Conservation (phyloP, 37 sponge, comb jelly and placozoan genomes). For the Halichondria panicea region DNA sequence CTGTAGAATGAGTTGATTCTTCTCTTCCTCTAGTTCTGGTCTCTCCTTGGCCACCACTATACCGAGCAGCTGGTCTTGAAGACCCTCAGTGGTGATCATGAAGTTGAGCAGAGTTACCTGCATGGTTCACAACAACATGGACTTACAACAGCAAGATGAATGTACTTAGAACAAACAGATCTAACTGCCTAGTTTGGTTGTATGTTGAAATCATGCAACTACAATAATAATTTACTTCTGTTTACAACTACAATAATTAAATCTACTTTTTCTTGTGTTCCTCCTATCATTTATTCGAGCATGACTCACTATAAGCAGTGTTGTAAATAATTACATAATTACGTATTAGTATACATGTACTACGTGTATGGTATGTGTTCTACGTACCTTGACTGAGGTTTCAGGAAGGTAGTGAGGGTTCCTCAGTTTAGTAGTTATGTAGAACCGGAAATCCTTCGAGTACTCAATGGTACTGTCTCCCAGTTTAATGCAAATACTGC, state of each 20-base stretch:
- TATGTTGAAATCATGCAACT: too few species aligned
- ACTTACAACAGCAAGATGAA: too few species aligned
- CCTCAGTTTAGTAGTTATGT: slow-evolving; percentile 96
- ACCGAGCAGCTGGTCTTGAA: slow-evolving; percentile 98
- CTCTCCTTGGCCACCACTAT: slow-evolving; percentile 97
- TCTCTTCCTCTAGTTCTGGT: slow-evolving; percentile 99
- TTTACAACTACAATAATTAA: too few species aligned
- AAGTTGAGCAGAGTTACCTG: slow-evolving; percentile 98
- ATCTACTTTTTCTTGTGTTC: too few species aligned
- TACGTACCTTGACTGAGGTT: slow-evolving; percentile 89
- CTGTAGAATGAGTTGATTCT: slow-evolving; percentile 91
- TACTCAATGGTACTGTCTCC: slow-evolving; percentile 99
- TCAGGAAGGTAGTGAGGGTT: slow-evolving; percentile 99
- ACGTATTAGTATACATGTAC: too few species aligned
- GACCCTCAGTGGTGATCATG: slow-evolving; percentile 99
- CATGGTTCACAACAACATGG: too few species aligned
- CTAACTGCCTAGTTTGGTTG: too few species aligned
- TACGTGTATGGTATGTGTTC: too few species aligned
- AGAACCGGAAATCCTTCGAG: slow-evolving; percentile 98
- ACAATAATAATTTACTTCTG: too few species aligned
- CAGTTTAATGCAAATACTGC: slow-evolving; percentile 92
- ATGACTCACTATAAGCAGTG: too few species aligned
- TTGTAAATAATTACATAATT: not conserved
- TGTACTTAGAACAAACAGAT: too few species aligned
- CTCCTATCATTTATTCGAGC: too few species aligned